Evolutionary conservation across 2,888 invertebrate genomes (phyloP).

Genomic region (Dryadula phaetusa): DNA sequence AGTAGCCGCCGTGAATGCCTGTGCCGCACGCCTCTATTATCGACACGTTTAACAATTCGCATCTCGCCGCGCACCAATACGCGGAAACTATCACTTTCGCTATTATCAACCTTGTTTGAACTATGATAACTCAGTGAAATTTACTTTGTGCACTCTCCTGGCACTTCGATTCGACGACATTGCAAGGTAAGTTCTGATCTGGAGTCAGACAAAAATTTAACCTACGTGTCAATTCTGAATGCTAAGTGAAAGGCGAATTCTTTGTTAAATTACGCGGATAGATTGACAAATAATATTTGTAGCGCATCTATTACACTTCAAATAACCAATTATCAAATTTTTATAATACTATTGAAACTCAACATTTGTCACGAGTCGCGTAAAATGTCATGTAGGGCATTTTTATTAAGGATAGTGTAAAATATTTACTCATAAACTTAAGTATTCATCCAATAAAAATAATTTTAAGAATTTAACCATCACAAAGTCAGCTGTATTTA

Average conservation of each 20-base stretch:
- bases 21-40: slow-evolving; percentile 56
- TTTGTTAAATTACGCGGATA: slow-evolving; percentile 71
- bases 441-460: slow-evolving; percentile 17
- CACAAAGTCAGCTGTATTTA: slow-evolving; percentile 1
- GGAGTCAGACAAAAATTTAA: slow-evolving; percentile 66
- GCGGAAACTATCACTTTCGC: slow-evolving; percentile 72
- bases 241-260: slow-evolving; percentile 81
- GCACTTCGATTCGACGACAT: slow-evolving; percentile 56
- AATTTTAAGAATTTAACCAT: neutral
- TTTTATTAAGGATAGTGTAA: neutral
- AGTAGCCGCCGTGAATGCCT: slow-evolving; percentile 65
- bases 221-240: slow-evolving; percentile 79
- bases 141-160: slow-evolving; percentile 58
- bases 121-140: slow-evolving; percentile 69
- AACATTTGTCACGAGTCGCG: neutral
- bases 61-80: slow-evolving; percentile 53
- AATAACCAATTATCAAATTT: neutral
- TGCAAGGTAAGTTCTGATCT: slow-evolving; percentile 67
- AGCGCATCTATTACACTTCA: slow-evolving; percentile 47
- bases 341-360: neutral
- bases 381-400: neutral
- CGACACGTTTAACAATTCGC: slow-evolving; percentile 59
- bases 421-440: slow-evolving; percentile 21
- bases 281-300: slow-evolving; percentile 59
- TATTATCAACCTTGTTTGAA: slow-evolving; percentile 57